phyloP scores from a whole-genome alignment of 2,113 vertebrate species.

The Potamarius usumacintae region DNA sequence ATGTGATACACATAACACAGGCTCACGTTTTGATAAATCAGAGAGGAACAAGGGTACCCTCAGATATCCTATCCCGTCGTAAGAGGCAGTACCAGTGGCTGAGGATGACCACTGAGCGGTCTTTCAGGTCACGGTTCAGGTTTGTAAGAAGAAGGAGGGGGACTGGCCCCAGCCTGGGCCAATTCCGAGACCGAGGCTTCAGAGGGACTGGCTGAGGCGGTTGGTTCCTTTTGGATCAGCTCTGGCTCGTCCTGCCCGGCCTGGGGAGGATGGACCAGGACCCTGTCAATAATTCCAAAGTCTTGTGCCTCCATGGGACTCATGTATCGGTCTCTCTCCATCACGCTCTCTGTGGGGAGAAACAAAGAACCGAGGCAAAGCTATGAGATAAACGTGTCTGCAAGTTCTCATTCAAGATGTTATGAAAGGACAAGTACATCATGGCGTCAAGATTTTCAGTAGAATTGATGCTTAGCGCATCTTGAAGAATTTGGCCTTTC shows the following conservation, averaged over 20 bases:
- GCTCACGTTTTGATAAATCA: neutral
- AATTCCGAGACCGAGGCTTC: slow-evolving; percentile 55
- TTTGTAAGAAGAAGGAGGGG: slow-evolving; percentile 66
- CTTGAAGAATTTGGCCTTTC: neutral
- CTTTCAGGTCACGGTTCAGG: slow-evolving; percentile 64
- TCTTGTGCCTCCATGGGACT: slow-evolving; percentile 91
- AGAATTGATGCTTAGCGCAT: neutral
- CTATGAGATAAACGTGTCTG: neutral
- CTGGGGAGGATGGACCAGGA: slow-evolving; percentile 88
- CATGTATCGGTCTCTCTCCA: slow-evolving; percentile 94
- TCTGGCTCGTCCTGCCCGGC: slow-evolving; percentile 86
- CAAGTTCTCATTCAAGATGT: neutral
- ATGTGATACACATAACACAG: neutral
- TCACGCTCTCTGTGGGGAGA: slow-evolving; percentile 74
- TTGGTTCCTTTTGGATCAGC: slow-evolving; percentile 80
- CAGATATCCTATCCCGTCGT: neutral
- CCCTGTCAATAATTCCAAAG: slow-evolving; percentile 86
- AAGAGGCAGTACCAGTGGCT: neutral
- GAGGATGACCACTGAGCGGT: no score
- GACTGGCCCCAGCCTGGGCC: slow-evolving; percentile 41
- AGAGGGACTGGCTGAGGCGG: slow-evolving; percentile 33
- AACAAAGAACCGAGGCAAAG: neutral
- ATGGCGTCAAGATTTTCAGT: neutral
- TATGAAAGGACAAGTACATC: neutral
- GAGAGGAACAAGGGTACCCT: neutral